These are phyloP conservation scores for Vireo altiloquus DNA, from an alignment of 2,113 vertebrate species.

Conservation along the genomic window DNA sequence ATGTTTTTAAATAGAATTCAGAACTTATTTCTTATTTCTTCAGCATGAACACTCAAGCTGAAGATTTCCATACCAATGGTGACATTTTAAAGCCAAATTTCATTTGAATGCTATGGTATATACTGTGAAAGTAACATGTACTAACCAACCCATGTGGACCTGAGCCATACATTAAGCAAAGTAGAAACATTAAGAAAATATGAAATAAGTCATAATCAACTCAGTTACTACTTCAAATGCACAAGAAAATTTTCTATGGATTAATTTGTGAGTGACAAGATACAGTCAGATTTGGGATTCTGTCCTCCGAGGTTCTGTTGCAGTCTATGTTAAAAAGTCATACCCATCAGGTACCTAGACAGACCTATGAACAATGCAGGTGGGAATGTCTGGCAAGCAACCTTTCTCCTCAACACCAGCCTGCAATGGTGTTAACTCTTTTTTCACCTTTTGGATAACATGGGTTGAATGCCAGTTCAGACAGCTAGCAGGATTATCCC, in stretches of 20 bases:
- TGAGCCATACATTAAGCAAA: not conserved
- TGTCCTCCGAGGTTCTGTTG: not conserved
- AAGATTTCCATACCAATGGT: not conserved
- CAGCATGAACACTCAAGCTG: not conserved
- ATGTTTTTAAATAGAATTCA: not conserved
- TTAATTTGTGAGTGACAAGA: not conserved
- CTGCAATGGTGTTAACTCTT: not conserved
- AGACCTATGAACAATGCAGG: not conserved
- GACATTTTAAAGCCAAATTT: not conserved
- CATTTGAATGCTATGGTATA: not conserved
- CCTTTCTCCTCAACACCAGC: not conserved
- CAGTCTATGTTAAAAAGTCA: not conserved
- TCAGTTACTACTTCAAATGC: not conserved
- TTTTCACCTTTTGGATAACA: accelerated
- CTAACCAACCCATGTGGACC: not conserved
- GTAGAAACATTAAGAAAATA: not conserved
- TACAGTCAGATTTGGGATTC: not conserved
- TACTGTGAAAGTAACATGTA: not conserved
- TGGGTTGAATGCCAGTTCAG: not conserved
- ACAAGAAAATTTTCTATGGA: not conserved
- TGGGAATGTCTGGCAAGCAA: not conserved
- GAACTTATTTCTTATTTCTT: not conserved
- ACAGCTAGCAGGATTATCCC: not conserved
- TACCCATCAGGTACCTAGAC: not conserved
- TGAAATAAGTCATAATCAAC: not conserved